A percentile compares a stretch with the other conserved stretches of the same genome.
These are phyloP conservation scores for Dermochelys coriacea DNA, from an alignment of 2,797 vertebrate genomes.

Conservation along the genomic window DNA sequence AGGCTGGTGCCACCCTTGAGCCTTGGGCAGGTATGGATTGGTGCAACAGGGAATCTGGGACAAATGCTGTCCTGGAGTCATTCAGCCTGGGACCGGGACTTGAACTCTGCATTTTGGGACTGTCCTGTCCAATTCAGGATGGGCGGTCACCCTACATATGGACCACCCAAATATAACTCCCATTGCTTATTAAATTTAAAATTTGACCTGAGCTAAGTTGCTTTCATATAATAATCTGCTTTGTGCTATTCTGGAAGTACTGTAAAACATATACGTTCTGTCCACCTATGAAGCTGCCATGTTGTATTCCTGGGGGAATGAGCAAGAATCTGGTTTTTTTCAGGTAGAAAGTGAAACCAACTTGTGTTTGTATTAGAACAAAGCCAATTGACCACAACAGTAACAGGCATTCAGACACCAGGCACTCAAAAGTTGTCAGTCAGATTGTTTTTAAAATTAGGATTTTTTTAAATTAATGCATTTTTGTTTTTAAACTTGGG, in stretches of 20 bases:
- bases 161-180: neutral
- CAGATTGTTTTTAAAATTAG: too few relatives aligned
- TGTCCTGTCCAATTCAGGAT: too few relatives aligned
- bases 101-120: too few relatives aligned
- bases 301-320: neutral
- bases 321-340: neutral
- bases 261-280: constrained; percentile 1
- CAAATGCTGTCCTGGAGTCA: too few relatives aligned
- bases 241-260: neutral
- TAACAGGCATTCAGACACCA: neutral
- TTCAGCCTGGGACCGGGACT: too few relatives aligned
- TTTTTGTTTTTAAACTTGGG: neutral
- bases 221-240: neutral
- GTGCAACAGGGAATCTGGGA: too few relatives aligned
- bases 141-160: neutral
- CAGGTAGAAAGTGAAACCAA: neutral
- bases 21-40: too few relatives aligned
- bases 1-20: too few relatives aligned
- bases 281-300: neutral
- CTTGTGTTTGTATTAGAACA: neutral
- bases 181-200: neutral
- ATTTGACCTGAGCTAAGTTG: neutral
- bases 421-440: fast-evolving
- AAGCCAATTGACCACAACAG: neutral
- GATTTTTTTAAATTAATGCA: neutral